Evolutionary conservation across 2,888 invertebrate genomes (phyloP).

Genomic region (Meta bourneti): DNA sequence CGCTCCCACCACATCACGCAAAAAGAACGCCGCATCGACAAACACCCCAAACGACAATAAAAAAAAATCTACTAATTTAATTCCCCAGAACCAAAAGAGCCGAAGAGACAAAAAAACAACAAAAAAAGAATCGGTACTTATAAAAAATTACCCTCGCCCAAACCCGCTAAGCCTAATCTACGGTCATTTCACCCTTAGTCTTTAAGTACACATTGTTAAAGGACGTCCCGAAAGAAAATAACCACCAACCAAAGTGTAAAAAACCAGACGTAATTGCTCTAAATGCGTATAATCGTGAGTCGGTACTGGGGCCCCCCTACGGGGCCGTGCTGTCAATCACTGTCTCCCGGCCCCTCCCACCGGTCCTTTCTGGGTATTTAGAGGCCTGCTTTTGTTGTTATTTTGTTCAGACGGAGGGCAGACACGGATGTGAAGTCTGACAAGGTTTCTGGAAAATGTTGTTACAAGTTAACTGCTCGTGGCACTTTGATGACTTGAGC

Average conservation of each 20-base stretch:
- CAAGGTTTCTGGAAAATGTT: slow-evolving; percentile 51
- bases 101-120: not conserved
- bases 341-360: slow-evolving; percentile 64
- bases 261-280: slow-evolving; percentile 68
- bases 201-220: slow-evolving; percentile 12
- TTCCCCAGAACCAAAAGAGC: not conserved
- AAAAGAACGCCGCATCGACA: not conserved
- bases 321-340: slow-evolving; percentile 67
- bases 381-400: slow-evolving; percentile 32
- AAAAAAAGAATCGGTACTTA: not conserved
- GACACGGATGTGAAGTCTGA: slow-evolving; percentile 33
- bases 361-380: slow-evolving; percentile 60
- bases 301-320: slow-evolving; percentile 53
- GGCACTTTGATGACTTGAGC: slow-evolving; percentile 46
- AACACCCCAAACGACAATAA: not conserved
- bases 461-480: slow-evolving; percentile 51
- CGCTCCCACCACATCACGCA: not conserved
- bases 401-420: slow-evolving; percentile 5
- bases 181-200: not conserved
- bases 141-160: not conserved
- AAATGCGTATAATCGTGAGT: slow-evolving; percentile 71
- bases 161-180: slow-evolving; percentile 27
- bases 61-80: not conserved
- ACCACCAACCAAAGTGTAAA: slow-evolving; percentile 17
- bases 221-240: slow-evolving; percentile 31